phyloP scores from a whole-genome alignment of 2,888 invertebrate species.

The Limulus polyphemus region DNA sequence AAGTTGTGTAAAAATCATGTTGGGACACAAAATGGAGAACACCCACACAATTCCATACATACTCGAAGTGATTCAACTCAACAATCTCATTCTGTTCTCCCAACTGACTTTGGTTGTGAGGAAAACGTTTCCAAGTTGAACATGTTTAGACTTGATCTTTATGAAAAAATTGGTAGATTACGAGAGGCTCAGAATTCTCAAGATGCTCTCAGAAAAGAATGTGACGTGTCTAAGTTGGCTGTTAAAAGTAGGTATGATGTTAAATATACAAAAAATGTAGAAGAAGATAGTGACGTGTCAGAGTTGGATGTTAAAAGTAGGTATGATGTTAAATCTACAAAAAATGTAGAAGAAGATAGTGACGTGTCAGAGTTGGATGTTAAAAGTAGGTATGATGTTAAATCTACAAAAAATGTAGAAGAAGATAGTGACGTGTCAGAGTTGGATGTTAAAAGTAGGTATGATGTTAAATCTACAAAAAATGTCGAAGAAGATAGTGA shows the following conservation, averaged over 20 bases:
- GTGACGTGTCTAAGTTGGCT: conserved; percentile 10
- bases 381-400: neutral
- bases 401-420: too few relatives aligned
- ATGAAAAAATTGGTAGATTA: conserved; percentile 16
- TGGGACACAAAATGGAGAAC: too few relatives aligned
- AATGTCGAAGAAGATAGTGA: too few relatives aligned
- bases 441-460: conserved; percentile 6
- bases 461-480: too few relatives aligned
- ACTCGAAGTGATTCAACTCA: too few relatives aligned
- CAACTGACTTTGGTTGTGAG: neutral
- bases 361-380: conserved; percentile 12
- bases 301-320: conserved; percentile 8
- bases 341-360: too few relatives aligned
- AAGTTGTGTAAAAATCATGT: too few relatives aligned
- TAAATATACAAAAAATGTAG: neutral
- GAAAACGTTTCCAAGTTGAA: conserved; percentile 18
- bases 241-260: neutral
- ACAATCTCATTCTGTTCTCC: too few relatives aligned
- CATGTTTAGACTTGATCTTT: conserved; percentile 14
- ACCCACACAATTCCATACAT: too few relatives aligned
- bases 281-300: conserved; percentile 2
- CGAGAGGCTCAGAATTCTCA: neutral
- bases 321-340: neutral
- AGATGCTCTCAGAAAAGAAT: neutral
- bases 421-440: conserved; percentile 9